Evolutionary conservation across 2,113 vertebrate species (phyloP), one percentile per base, ranked within the genome.

Genomic region (Falco punctatus): DNA sequence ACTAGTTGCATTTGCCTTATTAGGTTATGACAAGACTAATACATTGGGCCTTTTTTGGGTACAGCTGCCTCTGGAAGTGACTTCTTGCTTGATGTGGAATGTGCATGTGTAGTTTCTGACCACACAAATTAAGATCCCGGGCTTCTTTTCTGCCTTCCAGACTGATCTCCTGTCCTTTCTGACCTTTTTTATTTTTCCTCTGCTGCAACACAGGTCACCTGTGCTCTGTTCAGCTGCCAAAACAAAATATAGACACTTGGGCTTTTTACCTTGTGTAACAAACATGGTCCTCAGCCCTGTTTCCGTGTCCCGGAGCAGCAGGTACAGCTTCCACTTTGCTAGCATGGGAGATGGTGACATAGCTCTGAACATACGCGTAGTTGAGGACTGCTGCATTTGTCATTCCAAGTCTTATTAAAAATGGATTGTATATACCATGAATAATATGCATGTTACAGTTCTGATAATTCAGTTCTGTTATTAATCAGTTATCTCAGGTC

Each of bases 231-330:
- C 42, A 72, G 40, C 66, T 80, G 42, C 44, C 40, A 52, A 61
- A 86, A 62, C 32, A 42, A 64, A 92, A 28, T 6, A 26, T 6
- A 57, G 20, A 8, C 9, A 2, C 11, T 38, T 51, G 13, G 5
- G 15, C 5, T 30, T 92, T 70, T 46, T 75, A 22, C 20, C 8
- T 52, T 51, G n/a, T 82, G 38, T 86, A 67, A 61, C 38, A 65
- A 19, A 11, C 1, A 1, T 23, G 23, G 30, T 33, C 17, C 17
- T 48, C 8, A 21, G 4, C 2, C 1, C 18, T 72, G 18, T 88
- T 61, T 88, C 58, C 38, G 38, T 69, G 17, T 72, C 40, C n/a
- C 65, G 22, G 35, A 72, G 48, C 16, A 44, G 62, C 82, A 64
- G 22, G 35, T 64, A 32, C 5, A n/a, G 22, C n/a, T 90, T 86